Percentiles rank a stretch among this genome's conserved stretches.
These are phyloP conservation scores for Sparus aurata DNA, from an alignment of 2,797 vertebrate genomes.

Conservation along the genomic window DNA sequence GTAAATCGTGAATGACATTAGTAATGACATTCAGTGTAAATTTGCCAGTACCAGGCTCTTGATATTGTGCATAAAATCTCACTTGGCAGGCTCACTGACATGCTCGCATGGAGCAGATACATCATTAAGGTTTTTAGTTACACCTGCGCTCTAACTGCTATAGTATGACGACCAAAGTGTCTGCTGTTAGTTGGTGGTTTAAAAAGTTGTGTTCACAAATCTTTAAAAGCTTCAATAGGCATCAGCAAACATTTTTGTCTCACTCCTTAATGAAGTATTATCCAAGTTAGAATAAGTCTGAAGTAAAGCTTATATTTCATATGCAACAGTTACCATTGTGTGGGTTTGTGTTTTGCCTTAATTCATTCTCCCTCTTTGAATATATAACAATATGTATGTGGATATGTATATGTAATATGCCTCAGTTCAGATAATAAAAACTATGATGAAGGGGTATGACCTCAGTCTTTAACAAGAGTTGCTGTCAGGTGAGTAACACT, in stretches of 20 bases:
- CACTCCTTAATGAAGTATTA: neutral
- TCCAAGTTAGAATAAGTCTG: neutral
- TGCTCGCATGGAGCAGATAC: neutral
- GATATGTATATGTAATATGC: neutral
- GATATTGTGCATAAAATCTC: neutral
- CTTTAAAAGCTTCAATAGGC: neutral
- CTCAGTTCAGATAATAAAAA: conserved; percentile 18
- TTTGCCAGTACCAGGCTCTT: neutral
- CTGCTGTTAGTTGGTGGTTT: neutral
- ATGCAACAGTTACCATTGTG: neutral
- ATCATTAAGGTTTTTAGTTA: neutral
- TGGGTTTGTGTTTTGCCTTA: neutral
- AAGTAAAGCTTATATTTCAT: neutral
- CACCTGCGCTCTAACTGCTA: neutral
- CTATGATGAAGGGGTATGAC: conserved; percentile 30
- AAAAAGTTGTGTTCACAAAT: neutral
- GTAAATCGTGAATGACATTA: neutral
- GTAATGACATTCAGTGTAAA: neutral
- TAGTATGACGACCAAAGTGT: neutral
- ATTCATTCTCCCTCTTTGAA: neutral
- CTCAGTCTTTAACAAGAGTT: conserved; percentile 61
- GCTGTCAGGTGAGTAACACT: conserved; percentile 52
- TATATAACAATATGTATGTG: neutral
- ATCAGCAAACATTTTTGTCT: neutral
- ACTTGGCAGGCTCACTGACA: neutral